Evolutionary conservation across 1,140 invertebrate species (phyloP), one percentile per base, ranked within the genome.

Genomic region (Pissodes strobi): DNA sequence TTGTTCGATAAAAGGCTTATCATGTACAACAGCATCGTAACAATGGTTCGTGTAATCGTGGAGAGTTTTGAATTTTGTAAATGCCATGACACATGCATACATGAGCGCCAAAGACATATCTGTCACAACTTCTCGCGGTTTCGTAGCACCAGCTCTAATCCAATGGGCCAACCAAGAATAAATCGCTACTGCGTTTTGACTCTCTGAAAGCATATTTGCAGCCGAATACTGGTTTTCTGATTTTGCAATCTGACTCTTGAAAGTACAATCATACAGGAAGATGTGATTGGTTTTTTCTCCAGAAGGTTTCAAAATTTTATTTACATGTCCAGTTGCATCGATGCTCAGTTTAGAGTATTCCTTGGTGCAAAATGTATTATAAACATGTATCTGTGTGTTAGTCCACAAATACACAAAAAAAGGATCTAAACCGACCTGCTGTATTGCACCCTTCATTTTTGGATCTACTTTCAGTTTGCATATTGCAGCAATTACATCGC

Each of bases 371-470:
- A 49, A 59, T 59, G 15, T 59, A 19, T 49, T 49, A 19, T 59
- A 59, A 27, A 59, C 34, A n/a, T 10, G 12, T 25, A 38, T 51
- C 34, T 61, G 58, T 6, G 15, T 17, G 21, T 37, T 52, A 21
- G 58, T 61, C 58, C 58, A 61, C 10, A 53, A 18, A 17, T 61
- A 39, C 2, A 61, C 46, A 51, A 25, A 61, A 61, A 61, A 61
- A 6, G 58, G 58, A 38, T 61, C 46, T 12, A 38, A 38, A 3
- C 58, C 58, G 52, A 61, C 52, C 10, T 52, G 21, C 9, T 39
- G 58, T 9, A 61, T 61, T 5, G 49, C 23, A 6, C 49, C 49
- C 18, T 53, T 53, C 49, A 53, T 53, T 4, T 5, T 5, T 9
- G 49, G 49, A 34, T 53, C 15, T 8, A 53, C 23, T 53, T 53